A percentile compares a stretch with the other conserved stretches of the same genome.
phyloP scores from a whole-genome alignment of 2,888 invertebrate species.

The Pterostichus madidus region DNA sequence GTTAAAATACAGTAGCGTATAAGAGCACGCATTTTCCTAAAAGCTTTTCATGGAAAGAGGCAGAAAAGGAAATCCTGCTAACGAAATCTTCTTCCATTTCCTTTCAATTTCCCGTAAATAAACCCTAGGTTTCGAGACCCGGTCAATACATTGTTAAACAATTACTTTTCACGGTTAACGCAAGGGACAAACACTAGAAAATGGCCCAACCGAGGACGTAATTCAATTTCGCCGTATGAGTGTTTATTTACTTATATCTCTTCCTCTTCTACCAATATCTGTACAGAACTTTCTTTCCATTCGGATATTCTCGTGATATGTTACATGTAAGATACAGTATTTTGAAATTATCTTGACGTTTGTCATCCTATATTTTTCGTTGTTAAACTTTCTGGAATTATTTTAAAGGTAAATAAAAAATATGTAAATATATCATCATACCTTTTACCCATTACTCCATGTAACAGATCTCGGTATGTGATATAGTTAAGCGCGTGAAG shows the following conservation, averaged over 20 bases:
- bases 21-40: constrained; percentile 54
- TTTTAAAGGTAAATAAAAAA: no score
- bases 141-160: constrained; percentile 53
- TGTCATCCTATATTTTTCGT: no score
- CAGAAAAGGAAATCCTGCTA: constrained; percentile 59
- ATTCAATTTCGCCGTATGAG: constrained; percentile 33
- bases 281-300: not conserved
- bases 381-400: no score
- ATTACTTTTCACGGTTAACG: constrained; percentile 45
- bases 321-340: no score
- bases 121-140: constrained; percentile 14
- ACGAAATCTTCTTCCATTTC: constrained; percentile 58
- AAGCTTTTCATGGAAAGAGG: constrained; percentile 55
- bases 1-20: constrained; percentile 33
- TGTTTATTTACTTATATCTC: constrained; percentile 36
- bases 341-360: no score
- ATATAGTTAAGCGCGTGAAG: no score
- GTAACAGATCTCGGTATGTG: no score
- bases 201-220: not conserved
- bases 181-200: constrained; percentile 20
- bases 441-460: no score
- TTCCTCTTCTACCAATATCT: not conserved
- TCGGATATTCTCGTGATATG: not conserved
- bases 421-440: no score
- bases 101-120: constrained; percentile 62